These are phyloP conservation scores for Mystacides longicornis DNA, from an alignment of 2,888 invertebrate genomes.

Conservation along the genomic window DNA sequence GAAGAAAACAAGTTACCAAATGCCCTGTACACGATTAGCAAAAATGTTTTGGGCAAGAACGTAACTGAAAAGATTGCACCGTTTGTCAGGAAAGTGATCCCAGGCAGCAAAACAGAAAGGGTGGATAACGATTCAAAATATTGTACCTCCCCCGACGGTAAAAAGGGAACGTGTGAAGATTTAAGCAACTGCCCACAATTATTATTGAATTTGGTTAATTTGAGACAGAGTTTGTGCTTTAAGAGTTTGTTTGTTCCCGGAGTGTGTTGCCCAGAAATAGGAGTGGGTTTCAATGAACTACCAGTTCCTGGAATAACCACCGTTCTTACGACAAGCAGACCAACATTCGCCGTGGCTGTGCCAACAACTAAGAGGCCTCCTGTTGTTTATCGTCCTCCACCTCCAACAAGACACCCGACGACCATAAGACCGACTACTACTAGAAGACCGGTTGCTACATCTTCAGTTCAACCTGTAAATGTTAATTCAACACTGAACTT, in stretches of 20 bases:
- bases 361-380: slow-evolving; percentile 32
- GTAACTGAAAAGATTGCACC: slow-evolving; percentile 77
- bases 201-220: slow-evolving; percentile 68
- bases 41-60: slow-evolving; percentile 66
- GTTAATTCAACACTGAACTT: slow-evolving; percentile 40
- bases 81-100: slow-evolving; percentile 48
- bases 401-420: slow-evolving; percentile 34
- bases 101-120: slow-evolving; percentile 39
- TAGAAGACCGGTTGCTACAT: slow-evolving; percentile 33
- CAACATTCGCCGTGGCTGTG: slow-evolving; percentile 41
- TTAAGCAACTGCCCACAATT: slow-evolving; percentile 82
- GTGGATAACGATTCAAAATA: slow-evolving; percentile 49
- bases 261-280: slow-evolving; percentile 73
- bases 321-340: slow-evolving; percentile 38
- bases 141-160: slow-evolving; percentile 77
- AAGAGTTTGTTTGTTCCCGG: slow-evolving; percentile 88
- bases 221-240: slow-evolving; percentile 83
- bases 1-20: slow-evolving; percentile 55
- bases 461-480: slow-evolving; percentile 48
- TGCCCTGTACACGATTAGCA: slow-evolving; percentile 72
- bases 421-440: slow-evolving; percentile 35
- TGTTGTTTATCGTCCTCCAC: slow-evolving; percentile 20
- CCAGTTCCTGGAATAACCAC: slow-evolving; percentile 38
- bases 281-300: slow-evolving; percentile 35
- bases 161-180: slow-evolving; percentile 77